Conservation (phyloP, 1,140 invertebrate genomes). For the Ostrea denselamellosa region DNA sequence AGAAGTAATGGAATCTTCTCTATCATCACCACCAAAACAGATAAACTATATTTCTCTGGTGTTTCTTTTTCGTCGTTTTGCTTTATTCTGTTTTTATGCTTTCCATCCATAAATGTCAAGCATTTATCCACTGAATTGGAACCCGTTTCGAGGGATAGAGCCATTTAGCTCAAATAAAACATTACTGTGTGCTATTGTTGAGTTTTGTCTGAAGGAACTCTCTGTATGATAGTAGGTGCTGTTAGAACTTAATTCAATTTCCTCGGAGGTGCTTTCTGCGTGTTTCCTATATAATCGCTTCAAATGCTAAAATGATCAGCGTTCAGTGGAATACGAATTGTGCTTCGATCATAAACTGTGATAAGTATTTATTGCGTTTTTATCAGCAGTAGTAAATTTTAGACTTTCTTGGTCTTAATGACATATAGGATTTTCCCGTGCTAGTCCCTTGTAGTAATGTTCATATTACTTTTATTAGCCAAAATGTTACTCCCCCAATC, state of each 20-base stretch:
- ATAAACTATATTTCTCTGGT: neutral
- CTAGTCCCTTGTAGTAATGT: too few species aligned
- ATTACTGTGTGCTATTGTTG: neutral
- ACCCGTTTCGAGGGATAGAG: neutral
- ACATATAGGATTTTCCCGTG: too few species aligned
- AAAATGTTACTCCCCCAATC: too few species aligned
- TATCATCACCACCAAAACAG: neutral
- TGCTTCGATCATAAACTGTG: neutral
- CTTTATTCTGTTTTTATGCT: neutral
- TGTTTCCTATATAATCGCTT: neutral
- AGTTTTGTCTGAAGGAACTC: neutral
- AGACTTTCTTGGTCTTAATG: too few species aligned
- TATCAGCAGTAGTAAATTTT: neutral
- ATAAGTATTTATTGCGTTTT: neutral
- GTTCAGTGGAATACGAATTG: neutral
- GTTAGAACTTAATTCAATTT: constrained; percentile 29
- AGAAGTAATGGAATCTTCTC: neutral
- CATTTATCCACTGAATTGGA: neutral
- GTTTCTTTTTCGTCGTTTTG: neutral
- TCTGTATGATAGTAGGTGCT: neutral
- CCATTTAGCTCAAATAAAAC: neutral
- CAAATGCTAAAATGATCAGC: constrained; percentile 14
- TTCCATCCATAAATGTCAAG: constrained; percentile 5
- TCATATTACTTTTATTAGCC: too few species aligned
- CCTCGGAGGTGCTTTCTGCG: neutral